These are phyloP conservation scores for Acleris laterana DNA, from an alignment of 2,888 invertebrate genomes.

Conservation along the genomic window DNA sequence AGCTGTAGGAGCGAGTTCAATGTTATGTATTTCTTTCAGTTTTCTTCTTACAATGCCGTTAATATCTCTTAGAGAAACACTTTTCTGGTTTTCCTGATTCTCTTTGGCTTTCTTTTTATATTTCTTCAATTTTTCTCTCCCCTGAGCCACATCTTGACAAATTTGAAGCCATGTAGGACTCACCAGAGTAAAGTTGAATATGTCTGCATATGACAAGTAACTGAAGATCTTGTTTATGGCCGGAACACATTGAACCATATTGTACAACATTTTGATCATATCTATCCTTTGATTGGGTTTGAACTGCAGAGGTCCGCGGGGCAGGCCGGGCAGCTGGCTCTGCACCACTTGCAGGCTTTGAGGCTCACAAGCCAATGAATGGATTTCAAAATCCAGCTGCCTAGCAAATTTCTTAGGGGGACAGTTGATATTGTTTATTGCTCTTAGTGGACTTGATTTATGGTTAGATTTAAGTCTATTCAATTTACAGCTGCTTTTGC, in stretches of 20 bases:
- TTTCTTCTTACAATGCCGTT: constrained; percentile 50
- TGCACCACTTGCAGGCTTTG: constrained; percentile 56
- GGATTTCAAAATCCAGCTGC: constrained; percentile 68
- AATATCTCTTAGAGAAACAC: constrained; percentile 48
- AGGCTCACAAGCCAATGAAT: constrained; percentile 69
- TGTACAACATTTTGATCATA: constrained; percentile 66
- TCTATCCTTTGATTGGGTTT: constrained; percentile 73
- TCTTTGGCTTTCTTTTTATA: constrained; percentile 63
- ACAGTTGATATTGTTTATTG: constrained; percentile 39
- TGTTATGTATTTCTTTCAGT: constrained; percentile 69
- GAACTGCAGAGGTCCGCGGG: constrained; percentile 54
- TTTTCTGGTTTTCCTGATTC: constrained; percentile 67
- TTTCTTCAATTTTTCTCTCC: constrained; percentile 55
- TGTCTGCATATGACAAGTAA: constrained; percentile 69
- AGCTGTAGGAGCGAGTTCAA: constrained; percentile 47
- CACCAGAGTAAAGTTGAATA: constrained; percentile 69
- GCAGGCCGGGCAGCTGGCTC: constrained; percentile 47
- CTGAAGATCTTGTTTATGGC: constrained; percentile 67
- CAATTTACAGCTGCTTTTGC: constrained; percentile 61
- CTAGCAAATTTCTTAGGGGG: constrained; percentile 65
- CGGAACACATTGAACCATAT: constrained; percentile 55
- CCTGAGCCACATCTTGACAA: constrained; percentile 62
- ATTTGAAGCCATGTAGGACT: constrained; percentile 67
- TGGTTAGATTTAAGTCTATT: constrained; percentile 41
- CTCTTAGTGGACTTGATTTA: constrained; percentile 38